Percentiles rank a stretch among this genome's conserved stretches.
Evolutionary conservation across 1,140 invertebrate genomes (phyloP).

Genomic region (Formica exsecta): DNA sequence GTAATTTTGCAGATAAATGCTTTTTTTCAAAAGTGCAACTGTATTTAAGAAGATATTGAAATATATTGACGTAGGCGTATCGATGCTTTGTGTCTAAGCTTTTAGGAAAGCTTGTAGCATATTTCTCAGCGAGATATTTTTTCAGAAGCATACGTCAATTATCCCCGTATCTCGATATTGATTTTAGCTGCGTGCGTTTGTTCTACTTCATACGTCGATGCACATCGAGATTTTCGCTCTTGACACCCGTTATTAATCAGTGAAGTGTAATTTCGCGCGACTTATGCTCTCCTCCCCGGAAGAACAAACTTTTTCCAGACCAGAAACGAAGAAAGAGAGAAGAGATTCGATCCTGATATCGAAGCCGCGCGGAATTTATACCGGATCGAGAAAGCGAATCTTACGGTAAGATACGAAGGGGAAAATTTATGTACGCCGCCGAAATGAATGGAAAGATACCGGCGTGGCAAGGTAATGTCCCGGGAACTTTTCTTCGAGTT

Average conservation of each 20-base stretch:
- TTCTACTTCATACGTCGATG: background rate
- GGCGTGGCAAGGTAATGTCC: slow-evolving; percentile 31
- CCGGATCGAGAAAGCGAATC: slow-evolving; percentile 46
- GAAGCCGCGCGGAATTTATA: slow-evolving; percentile 51
- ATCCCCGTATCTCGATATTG: slow-evolving; percentile 9
- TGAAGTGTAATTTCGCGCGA: slow-evolving; percentile 32
- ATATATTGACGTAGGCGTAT: background rate
- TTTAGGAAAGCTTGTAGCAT: background rate
- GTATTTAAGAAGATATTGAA: background rate
- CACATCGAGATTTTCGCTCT: slow-evolving; percentile 4
- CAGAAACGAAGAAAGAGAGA: background rate
- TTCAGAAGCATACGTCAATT: background rate
- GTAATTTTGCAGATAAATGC: background rate
- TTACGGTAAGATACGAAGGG: slow-evolving; percentile 44
- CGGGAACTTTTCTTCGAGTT: slow-evolving; percentile 44
- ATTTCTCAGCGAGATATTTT: slow-evolving; percentile 12
- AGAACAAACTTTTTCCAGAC: slow-evolving; percentile 27
- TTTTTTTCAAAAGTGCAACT: background rate
- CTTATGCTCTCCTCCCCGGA: background rate
- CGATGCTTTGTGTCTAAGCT: background rate
- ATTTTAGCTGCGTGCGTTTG: slow-evolving; percentile 1
- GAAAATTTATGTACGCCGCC: slow-evolving; percentile 45
- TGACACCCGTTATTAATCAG: slow-evolving; percentile 27
- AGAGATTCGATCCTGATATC: slow-evolving; percentile 32
- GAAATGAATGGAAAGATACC: slow-evolving; percentile 57